A percentile compares a stretch with the other conserved stretches of the same genome.
Evolutionary conservation across 2,888 invertebrate genomes (phyloP).

Genomic region (Drosophila nr. fundita): DNA sequence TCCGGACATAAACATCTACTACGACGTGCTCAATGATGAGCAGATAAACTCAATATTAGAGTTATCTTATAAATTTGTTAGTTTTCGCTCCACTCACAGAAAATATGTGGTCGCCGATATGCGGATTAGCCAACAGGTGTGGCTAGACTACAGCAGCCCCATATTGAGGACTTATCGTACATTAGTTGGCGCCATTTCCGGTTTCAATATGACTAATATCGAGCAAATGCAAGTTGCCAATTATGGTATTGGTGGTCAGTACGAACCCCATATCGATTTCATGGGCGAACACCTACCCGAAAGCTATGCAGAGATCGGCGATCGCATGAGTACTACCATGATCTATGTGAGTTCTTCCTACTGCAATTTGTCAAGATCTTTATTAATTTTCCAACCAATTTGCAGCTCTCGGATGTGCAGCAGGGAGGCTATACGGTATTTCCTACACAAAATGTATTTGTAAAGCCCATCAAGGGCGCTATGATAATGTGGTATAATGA

Average conservation of each 20-base stretch:
- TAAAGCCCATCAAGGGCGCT: conserved; percentile 94
- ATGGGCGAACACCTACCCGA: conserved; percentile 84
- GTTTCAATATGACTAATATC: conserved; percentile 92
- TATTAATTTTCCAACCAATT: background rate
- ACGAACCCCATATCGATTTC: conserved; percentile 97
- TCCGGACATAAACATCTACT: conserved; percentile 93
- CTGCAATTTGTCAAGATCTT: background rate
- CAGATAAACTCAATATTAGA: conserved; percentile 89
- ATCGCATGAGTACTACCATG: conserved; percentile 97
- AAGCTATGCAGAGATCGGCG: conserved; percentile 20
- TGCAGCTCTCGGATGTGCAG: conserved; percentile 96
- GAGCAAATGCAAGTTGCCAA: conserved; percentile 98
- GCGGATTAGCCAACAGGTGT: conserved; percentile 54
- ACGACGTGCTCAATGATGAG: conserved; percentile 92
- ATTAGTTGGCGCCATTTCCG: conserved; percentile 89
- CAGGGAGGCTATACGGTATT: conserved; percentile 99
- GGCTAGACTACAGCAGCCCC: conserved; percentile 54
- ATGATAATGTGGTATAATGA: conserved; percentile 98
- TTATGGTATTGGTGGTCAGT: conserved; percentile 99
- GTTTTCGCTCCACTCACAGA: conserved; percentile 51
- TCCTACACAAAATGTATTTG: conserved; percentile 91
- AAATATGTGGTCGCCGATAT: background rate
- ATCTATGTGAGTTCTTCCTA: conserved; percentile 92
- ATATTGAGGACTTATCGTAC: conserved; percentile 34
- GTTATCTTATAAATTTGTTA: conserved; percentile 19